phyloP scores from a whole-genome alignment of 64 coral and sea anemone species.

The Porites australiensis region DNA sequence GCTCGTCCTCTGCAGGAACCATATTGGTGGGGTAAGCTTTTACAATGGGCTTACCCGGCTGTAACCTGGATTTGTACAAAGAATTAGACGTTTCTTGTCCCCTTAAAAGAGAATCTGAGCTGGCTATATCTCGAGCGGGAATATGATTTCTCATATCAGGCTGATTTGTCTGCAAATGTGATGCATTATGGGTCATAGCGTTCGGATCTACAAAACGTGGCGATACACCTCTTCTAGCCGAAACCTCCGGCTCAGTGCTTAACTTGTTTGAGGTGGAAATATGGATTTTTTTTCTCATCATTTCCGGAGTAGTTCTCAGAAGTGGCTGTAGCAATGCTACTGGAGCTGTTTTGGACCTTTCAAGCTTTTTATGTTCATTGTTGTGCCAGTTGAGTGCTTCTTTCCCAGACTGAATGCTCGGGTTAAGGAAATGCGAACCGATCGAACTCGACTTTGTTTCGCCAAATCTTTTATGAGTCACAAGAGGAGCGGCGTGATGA shows the following conservation, averaged over 20 bases:
- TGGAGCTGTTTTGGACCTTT: constrained; percentile 81
- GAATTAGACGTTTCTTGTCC: neutral
- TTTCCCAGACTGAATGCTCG: neutral
- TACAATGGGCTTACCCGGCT: neutral
- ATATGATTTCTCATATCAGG: neutral
- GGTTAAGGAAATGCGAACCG: neutral
- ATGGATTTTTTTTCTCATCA: constrained; percentile 48
- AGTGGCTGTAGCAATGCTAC: constrained; percentile 59
- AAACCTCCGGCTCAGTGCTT: neutral
- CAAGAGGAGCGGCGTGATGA: neutral
- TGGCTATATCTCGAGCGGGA: neutral
- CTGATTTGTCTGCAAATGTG: neutral
- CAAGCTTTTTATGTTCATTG: constrained; percentile 63
- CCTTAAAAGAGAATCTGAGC: neutral
- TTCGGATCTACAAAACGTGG: neutral
- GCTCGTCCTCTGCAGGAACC: neutral
- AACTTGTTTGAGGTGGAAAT: constrained; percentile 31
- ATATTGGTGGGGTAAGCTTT: neutral
- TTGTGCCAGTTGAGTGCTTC: neutral
- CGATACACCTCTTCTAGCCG: neutral
- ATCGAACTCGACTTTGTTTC: neutral
- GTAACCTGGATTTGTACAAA: neutral
- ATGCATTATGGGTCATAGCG: neutral
- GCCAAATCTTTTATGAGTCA: neutral
- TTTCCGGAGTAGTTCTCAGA: constrained; percentile 63